Base-by-base conservation (phyloP, 2,113 vertebrate genomes). In the Etheostoma spectabile region DNA sequence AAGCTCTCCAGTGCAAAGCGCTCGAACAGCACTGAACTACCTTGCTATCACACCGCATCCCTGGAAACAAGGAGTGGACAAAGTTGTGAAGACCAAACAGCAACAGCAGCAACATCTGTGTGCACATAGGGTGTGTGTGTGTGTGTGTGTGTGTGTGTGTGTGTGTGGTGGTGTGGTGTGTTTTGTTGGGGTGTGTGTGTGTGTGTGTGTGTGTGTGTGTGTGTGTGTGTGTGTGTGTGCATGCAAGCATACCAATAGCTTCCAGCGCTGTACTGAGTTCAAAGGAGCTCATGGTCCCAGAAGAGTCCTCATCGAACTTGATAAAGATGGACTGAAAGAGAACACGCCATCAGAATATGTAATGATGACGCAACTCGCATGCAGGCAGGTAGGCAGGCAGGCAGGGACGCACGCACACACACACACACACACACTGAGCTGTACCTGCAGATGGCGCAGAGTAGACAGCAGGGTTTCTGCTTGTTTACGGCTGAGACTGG, bases 261-360 rank as follows among this genome's bases (percentile, higher is more conserved):
- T 94, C 79, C 55, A 96, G 91, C 2, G 93, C 92, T 14, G 79
- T 19, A 67, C 80, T 93, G 66, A 96, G 93, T 59, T 96, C 95
- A 90, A 95, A 96, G 18, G 93, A 91, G 82, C 89, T 95, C 93
- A 95, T 95, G 11, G 90, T 93, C 38, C 95, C 94, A 74, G 95
- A 94, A 1, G 95, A 95, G 73, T 96, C 95, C 70, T 93, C 91
- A 55, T 95, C 95, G 42, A 89, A 95, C 87, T 94, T 63, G 8
- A 93, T 62, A 77, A 95, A 96, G 68, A 91, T 85, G n/a, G 92
- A 86, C 95, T 96, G 81, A 52, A 75, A 84, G 64, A 55, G 6
- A 78, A 62, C 74, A 53, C 21, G 80, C 21, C n/a, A 60, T 45
- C 14, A 75, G 51, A 63, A 46, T 42, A 66, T 12, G 14, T 13